Conservation (phyloP, 1,140 invertebrate genomes). For the Luehdorfia chinensis region DNA sequence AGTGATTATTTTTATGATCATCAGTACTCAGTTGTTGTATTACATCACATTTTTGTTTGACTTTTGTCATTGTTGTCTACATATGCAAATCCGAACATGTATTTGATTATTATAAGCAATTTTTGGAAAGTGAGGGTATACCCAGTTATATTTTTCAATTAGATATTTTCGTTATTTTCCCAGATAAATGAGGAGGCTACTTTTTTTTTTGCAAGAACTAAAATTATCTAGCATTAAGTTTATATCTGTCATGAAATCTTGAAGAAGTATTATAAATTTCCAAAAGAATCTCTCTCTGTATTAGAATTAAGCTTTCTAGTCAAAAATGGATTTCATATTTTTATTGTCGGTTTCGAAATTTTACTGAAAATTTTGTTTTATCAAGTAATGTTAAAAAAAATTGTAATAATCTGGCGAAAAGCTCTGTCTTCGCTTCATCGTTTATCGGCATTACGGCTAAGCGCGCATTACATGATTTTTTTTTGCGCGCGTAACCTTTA, state of each 20-base stretch:
- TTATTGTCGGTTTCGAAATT: constrained; percentile 21
- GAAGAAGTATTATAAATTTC: constrained; percentile 64
- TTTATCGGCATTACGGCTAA: background rate
- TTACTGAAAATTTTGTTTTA: background rate
- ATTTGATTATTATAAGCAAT: too few species aligned
- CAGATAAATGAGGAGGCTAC: constrained; percentile 45
- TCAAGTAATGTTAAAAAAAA: background rate
- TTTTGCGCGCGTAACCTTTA: too few species aligned
- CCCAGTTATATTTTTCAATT: too few species aligned
- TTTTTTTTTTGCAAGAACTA: constrained; percentile 34
- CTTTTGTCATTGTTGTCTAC: background rate
- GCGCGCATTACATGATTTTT: background rate
- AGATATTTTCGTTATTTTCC: constrained; percentile 9
- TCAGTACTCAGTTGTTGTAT: background rate
- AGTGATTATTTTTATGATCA: constrained; percentile 7
- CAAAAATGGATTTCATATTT: constrained; percentile 67
- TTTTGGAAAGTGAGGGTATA: too few species aligned
- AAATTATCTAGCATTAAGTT: constrained; percentile 44
- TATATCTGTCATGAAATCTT: constrained; percentile 34
- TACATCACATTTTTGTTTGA: constrained; percentile 2
- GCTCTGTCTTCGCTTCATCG: background rate
- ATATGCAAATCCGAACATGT: too few species aligned
- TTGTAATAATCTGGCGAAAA: background rate
- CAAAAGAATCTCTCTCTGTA: constrained; percentile 72
- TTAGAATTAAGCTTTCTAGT: constrained; percentile 72